phyloP scores from a whole-genome alignment of 2,113 vertebrate genomes.

The Callaeas wilsoni region DNA sequence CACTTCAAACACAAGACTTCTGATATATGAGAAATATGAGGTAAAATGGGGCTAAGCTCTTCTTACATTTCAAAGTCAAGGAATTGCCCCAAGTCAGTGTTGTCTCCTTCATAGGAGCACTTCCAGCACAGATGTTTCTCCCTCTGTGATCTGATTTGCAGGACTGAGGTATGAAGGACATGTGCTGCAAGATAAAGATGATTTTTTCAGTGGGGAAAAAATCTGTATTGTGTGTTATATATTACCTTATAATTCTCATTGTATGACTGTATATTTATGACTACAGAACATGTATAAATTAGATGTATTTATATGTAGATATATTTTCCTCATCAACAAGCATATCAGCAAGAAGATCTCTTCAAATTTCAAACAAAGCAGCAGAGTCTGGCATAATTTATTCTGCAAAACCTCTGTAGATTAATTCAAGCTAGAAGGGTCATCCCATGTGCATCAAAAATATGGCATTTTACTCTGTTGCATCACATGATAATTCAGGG shows the following conservation, averaged over 20 bases:
- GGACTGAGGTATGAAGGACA: background rate
- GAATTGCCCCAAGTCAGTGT: background rate
- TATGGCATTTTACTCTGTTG: background rate
- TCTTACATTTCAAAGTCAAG: background rate
- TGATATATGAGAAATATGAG: background rate
- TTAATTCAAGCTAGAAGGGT: background rate
- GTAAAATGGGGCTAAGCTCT: background rate
- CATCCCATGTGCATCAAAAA: background rate
- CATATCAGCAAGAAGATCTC: background rate
- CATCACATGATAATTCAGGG: background rate
- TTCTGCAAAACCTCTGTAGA: background rate
- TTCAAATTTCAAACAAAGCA: background rate
- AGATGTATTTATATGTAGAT: background rate
- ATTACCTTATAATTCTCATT: background rate
- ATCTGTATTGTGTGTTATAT: background rate
- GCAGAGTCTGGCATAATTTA: background rate
- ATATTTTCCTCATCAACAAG: background rate
- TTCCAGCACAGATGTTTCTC: background rate
- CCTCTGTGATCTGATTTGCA: background rate
- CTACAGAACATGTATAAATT: background rate
- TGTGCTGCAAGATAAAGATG: background rate
- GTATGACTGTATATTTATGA: background rate
- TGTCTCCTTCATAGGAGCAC: accelerated
- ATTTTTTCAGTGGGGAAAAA: background rate
- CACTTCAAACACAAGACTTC: background rate